Percentiles rank a stretch among this genome's conserved stretches.
phyloP scores from a whole-genome alignment of 2,888 invertebrate genomes.

The Amblyjoppa fuscipennis region DNA sequence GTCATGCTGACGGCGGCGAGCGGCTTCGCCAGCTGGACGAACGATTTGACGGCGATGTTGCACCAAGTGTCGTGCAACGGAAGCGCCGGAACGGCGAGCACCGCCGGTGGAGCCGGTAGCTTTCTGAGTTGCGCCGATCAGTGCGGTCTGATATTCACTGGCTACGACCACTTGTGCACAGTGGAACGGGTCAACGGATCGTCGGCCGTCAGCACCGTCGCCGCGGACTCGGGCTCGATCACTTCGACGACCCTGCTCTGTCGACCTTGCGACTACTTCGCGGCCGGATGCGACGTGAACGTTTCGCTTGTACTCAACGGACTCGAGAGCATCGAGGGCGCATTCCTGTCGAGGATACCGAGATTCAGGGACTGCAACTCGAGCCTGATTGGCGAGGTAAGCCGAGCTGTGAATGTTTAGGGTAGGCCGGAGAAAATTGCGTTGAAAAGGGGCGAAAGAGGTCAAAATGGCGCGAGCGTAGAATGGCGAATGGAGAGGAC shows the following conservation, averaged over 20 bases:
- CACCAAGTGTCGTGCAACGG: constrained; percentile 77
- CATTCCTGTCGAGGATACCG: constrained; percentile 77
- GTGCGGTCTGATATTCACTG: constrained; percentile 69
- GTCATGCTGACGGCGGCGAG: constrained; percentile 70
- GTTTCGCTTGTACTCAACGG: constrained; percentile 77
- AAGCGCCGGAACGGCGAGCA: constrained; percentile 55
- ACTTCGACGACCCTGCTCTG: constrained; percentile 75
- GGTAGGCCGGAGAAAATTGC: no score
- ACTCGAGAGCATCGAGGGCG: constrained; percentile 77
- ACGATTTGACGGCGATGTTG: constrained; percentile 75
- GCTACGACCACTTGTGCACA: constrained; percentile 77
- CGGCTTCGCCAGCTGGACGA: constrained; percentile 73
- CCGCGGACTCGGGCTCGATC: constrained; percentile 46
- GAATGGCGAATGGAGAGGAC: no score
- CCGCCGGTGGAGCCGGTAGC: background rate
- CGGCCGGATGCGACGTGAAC: constrained; percentile 75
- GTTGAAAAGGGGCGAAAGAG: no score
- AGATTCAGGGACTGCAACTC: constrained; percentile 75
- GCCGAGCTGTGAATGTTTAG: constrained; percentile 6
- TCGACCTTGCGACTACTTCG: constrained; percentile 75
- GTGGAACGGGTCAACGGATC: constrained; percentile 56
- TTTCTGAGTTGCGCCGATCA: constrained; percentile 71
- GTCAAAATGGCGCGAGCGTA: no score
- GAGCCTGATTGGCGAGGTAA: constrained; percentile 68
- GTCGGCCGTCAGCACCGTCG: constrained; percentile 35